Evolutionary conservation across 2,888 invertebrate genomes (phyloP), one percentile per base, ranked within the genome.

Genomic region (Eilema sororculum): DNA sequence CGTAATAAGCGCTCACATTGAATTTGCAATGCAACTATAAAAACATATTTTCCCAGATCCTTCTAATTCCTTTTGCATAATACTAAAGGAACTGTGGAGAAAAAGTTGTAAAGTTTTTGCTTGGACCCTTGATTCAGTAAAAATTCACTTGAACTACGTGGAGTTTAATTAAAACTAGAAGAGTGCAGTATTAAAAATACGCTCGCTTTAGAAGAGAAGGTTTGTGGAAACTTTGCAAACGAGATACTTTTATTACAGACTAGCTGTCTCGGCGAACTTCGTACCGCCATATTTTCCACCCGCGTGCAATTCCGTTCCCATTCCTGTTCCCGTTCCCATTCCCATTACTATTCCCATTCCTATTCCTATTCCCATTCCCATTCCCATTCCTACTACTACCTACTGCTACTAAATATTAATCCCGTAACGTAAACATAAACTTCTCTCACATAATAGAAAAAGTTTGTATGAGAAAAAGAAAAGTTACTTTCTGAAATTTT

Each of bases 81-180:
- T 64, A 20, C 28, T n/a, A 12, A 59, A 60, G 69, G 65, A 68
- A 67, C 62, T 72, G 37, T 24, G 68, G 56, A 72, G 62, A 69
- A 72, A 73, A 76, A 77, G 68, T 74, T 73, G 63, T 24, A 65
- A 75, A 72, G 24, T 71, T 77, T 77, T 79, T 78, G 74, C 80
- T 66, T 78, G 78, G 76, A 75, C 78, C 73, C 82, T 85, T 86
- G 84, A 85, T 84, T 87, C 83, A 79, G 81, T 78, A 84, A 89
- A 90, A 89, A 79, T 88, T 86, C 79, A 82, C 81, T 84, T 82
- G 83, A 85, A 83, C 84, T 85, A 83, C 86, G 82, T 80, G 78
- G 81, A 87, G 87, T 90, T 91, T 93, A 93, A 93, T 93, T 93
- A 93, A 93, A 91, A 89, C 87, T 81, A 86, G 82, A 65, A 78